Conservation (phyloP, 2,888 invertebrate genomes). For the Lottia scabra region DNA sequence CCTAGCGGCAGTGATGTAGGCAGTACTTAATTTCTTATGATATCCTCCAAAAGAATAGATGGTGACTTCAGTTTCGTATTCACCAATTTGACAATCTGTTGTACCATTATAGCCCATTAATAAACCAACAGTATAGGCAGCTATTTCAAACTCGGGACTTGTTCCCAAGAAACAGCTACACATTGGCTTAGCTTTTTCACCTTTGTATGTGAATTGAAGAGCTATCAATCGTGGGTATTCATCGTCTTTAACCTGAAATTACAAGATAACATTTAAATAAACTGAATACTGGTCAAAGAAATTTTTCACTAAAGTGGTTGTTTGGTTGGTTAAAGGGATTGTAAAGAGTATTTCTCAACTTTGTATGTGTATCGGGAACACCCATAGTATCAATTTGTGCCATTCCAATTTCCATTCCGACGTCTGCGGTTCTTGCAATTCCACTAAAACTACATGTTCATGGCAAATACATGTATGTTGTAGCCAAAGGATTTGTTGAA, state of each 20-base stretch:
- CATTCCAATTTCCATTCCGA: too few species aligned
- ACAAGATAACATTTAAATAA: background rate
- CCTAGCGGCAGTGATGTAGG: constrained; percentile 54
- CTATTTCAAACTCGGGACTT: constrained; percentile 70
- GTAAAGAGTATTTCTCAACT: too few species aligned
- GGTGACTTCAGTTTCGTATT: constrained; percentile 63
- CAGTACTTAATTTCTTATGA: constrained; percentile 55
- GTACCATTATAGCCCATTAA: constrained; percentile 42
- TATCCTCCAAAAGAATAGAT: constrained; percentile 51
- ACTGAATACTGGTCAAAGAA: background rate
- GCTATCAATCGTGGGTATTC: constrained; percentile 61
- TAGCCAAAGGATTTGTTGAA: too few species aligned
- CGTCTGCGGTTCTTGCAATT: too few species aligned
- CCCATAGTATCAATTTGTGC: too few species aligned
- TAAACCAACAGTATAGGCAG: constrained; percentile 62
- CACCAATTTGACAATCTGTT: constrained; percentile 54
- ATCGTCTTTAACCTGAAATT: constrained; percentile 56
- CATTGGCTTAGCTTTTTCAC: constrained; percentile 62
- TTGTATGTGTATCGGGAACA: too few species aligned
- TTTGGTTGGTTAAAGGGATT: too few species aligned
- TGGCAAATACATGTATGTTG: too few species aligned
- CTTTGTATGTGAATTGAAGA: constrained; percentile 65
- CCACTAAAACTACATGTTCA: too few species aligned
- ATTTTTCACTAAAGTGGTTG: too few species aligned
- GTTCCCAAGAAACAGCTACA: constrained; percentile 66